phyloP scores from a whole-genome alignment of 2,888 invertebrate genomes.

The Ochropacha duplaris region DNA sequence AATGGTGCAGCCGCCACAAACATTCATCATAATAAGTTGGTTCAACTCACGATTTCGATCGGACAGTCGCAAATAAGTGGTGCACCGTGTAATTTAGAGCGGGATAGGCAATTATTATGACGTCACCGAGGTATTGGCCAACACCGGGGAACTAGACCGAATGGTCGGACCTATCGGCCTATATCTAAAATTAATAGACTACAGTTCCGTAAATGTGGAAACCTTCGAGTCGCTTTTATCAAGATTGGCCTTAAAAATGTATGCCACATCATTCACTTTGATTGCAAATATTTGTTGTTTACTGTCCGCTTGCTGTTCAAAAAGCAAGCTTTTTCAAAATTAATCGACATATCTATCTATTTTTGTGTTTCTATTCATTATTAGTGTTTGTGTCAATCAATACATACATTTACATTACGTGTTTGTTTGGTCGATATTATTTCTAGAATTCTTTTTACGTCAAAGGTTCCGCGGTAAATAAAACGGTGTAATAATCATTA shows the following conservation, averaged over 20 bases:
- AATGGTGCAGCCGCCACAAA: not conserved
- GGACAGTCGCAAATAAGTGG: slow-evolving; percentile 32
- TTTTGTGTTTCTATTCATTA: not conserved
- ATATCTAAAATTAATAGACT: slow-evolving; percentile 54
- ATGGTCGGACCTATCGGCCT: slow-evolving; percentile 29
- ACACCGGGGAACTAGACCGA: slow-evolving; percentile 30
- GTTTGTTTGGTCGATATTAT: not conserved
- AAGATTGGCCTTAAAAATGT: slow-evolving; percentile 21
- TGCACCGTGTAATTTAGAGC: slow-evolving; percentile 38
- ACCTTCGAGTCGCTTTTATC: slow-evolving; percentile 21
- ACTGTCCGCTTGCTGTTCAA: not conserved
- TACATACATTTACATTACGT: not conserved
- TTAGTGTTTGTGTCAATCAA: not conserved
- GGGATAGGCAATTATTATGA: slow-evolving; percentile 42
- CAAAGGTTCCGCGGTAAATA: slow-evolving; percentile 12
- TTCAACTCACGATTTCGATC: slow-evolving; percentile 26
- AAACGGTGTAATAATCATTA: slow-evolving; percentile 28
- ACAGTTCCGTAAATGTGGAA: slow-evolving; percentile 53
- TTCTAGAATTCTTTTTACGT: not conserved
- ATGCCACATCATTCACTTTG: slow-evolving; percentile 8
- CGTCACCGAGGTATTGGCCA: slow-evolving; percentile 33
- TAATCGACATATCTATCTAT: not conserved
- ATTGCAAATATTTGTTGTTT: not conserved
- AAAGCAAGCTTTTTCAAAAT: not conserved
- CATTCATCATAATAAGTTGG: slow-evolving; percentile 20